Conservation (phyloP, 2,797 vertebrate genomes). For the Hapalemur alaotrensis region DNA sequence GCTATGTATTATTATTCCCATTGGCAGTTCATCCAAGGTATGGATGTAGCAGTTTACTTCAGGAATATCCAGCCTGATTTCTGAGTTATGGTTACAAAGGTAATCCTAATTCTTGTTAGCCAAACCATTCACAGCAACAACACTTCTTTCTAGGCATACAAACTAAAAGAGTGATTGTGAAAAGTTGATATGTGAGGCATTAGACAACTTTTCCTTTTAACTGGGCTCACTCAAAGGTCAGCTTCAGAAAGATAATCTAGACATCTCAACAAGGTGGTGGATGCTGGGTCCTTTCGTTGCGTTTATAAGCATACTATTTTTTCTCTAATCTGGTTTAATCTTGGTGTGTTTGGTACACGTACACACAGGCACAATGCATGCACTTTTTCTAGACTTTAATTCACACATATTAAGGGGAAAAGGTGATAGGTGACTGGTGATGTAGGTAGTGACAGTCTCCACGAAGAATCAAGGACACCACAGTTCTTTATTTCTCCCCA, state of each 20-base stretch:
- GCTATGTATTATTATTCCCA: not conserved
- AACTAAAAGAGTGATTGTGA: not conserved
- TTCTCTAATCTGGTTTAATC: constrained; percentile 31
- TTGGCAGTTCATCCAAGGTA: not conserved
- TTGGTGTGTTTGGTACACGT: constrained; percentile 1
- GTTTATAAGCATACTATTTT: not conserved
- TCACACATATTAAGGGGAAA: constrained; percentile 66
- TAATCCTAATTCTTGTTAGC: not conserved
- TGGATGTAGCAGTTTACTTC: not conserved
- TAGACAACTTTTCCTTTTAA: constrained; percentile 21
- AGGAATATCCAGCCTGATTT: not conserved
- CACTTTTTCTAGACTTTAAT: constrained; percentile 49
- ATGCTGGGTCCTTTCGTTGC: not conserved
- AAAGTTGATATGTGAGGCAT: not conserved
- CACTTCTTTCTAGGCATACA: not conserved
- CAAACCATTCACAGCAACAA: not conserved
- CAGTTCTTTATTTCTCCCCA: constrained; percentile 72
- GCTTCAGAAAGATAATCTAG: constrained; percentile 34
- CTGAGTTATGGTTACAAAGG: not conserved
- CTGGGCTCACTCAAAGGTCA: constrained; percentile 32
- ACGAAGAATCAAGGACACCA: constrained; percentile 64
- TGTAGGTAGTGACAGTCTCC: constrained; percentile 64
- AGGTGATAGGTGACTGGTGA: constrained; percentile 54
- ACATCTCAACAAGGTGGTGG: constrained; percentile 1
- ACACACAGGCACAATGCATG: not conserved